Evolutionary conservation across 2,797 vertebrate genomes (phyloP).

Genomic region (Siniperca undulata): DNA sequence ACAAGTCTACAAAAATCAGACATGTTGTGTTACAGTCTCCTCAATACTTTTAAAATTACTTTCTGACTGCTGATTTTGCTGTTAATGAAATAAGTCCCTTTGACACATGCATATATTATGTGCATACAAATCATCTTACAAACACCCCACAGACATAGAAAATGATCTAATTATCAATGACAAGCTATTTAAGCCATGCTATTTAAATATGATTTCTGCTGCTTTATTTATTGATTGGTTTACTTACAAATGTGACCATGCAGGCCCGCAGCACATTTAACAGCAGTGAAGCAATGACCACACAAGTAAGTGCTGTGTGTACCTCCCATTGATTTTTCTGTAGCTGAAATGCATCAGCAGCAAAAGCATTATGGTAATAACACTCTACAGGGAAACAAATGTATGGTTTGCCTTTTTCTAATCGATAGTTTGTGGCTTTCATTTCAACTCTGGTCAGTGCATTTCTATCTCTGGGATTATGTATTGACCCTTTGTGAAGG

Average conservation of each 20-base stretch:
- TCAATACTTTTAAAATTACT: not conserved
- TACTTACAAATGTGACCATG: conserved; percentile 62
- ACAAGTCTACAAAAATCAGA: not conserved
- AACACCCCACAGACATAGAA: conserved; percentile 23
- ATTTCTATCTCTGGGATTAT: conserved; percentile 69
- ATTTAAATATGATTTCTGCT: conserved; percentile 25
- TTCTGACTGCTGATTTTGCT: not conserved
- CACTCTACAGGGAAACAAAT: conserved; percentile 66
- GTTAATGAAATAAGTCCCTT: not conserved
- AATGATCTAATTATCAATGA: conserved; percentile 30
- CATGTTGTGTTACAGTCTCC: not conserved
- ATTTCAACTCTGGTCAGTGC: conserved; percentile 60
- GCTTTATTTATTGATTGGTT: conserved; percentile 54
- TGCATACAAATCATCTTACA: conserved; percentile 19
- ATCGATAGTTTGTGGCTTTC: conserved; percentile 76
- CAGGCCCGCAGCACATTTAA: conserved; percentile 51
- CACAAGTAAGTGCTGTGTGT: conserved; percentile 52
- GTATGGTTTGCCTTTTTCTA: conserved; percentile 55
- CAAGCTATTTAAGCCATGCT: conserved; percentile 5
- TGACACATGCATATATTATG: not conserved
- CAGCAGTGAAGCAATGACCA: conserved; percentile 57
- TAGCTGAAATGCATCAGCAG: conserved; percentile 71
- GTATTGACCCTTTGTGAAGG: conserved; percentile 64
- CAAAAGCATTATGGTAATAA: conserved; percentile 69
- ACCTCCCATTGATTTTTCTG: conserved; percentile 67